phyloP scores from a whole-genome alignment of 37 sponge, comb jelly and placozoan species.

The Halisarca cf. caerulea region DNA sequence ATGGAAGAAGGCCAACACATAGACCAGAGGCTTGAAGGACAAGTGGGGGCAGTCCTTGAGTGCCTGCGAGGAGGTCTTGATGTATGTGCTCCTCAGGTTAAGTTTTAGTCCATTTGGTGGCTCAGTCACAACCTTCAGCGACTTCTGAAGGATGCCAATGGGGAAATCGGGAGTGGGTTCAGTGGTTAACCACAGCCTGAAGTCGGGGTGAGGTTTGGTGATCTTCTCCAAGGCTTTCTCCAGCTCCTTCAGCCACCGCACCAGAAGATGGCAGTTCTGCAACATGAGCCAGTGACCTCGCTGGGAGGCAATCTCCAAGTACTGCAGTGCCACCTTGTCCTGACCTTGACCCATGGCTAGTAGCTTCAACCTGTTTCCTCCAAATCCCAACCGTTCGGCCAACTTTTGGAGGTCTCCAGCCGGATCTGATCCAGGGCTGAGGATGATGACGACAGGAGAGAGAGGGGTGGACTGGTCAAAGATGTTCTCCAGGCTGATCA shows the following conservation, averaged over 20 bases:
- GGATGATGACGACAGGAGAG: conserved; percentile 98
- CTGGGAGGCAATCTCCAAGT: conserved; percentile 90
- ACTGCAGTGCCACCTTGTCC: conserved; percentile 94
- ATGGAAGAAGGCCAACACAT: conserved; percentile 97
- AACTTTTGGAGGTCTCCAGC: conserved; percentile 96
- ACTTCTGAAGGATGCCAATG: conserved; percentile 92
- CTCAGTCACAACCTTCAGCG: conserved; percentile 96
- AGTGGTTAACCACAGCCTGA: conserved; percentile 98
- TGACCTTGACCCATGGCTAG: conserved; percentile 99
- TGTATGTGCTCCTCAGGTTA: conserved; percentile 94
- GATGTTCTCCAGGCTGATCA: conserved; percentile 89
- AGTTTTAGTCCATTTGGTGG: conserved; percentile 99
- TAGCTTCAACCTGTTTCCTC: conserved; percentile 98
- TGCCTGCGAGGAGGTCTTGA: conserved; percentile 79
- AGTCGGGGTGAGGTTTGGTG: conserved; percentile 97
- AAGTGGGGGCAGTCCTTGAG: conserved; percentile 88
- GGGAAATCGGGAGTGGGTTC: conserved; percentile 97
- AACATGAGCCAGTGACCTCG: conserved; percentile 99
- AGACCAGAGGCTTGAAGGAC: conserved; percentile 92
- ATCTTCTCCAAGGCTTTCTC: conserved; percentile 96
- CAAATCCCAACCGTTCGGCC: conserved; percentile 92
- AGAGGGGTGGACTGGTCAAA: conserved; percentile 89
- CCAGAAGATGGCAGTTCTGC: conserved; percentile 97
- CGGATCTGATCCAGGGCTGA: conserved; percentile 98
- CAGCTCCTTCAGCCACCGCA: conserved; percentile 93